Evolutionary conservation across 2,888 invertebrate genomes (phyloP).

Genomic region (Callyntrura sp.): DNA sequence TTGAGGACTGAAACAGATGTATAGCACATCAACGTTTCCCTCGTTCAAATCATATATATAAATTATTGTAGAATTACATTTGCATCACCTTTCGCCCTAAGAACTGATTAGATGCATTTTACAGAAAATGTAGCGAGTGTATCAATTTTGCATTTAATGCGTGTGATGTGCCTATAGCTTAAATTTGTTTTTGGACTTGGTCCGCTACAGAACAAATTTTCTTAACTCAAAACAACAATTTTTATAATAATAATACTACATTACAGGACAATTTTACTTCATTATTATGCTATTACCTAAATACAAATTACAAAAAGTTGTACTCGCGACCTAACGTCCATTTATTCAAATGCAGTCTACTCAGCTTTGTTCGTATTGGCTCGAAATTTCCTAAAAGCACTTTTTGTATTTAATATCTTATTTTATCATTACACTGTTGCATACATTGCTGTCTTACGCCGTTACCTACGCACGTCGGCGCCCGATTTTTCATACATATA

Average conservation of each 20-base stretch:
- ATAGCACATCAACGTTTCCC: no score
- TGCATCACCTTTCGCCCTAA: not conserved
- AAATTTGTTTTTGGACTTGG: no score
- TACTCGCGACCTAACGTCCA: conserved; percentile 11
- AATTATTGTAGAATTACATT: not conserved
- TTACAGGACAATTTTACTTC: no score
- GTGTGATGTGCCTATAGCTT: not conserved
- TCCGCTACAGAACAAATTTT: not conserved
- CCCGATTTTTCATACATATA: not conserved
- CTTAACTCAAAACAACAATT: not conserved
- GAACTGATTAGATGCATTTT: no score
- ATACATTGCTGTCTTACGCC: not conserved
- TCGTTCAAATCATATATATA: no score
- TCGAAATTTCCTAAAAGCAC: conserved; percentile 63
- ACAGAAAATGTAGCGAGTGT: not conserved
- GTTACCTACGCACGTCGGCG: no score
- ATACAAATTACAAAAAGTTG: conserved; percentile 47
- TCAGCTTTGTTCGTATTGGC: conserved; percentile 58
- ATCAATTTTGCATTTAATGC: not conserved
- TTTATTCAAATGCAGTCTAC: conserved; percentile 51
- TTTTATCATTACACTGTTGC: conserved; percentile 1
- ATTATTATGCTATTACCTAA: not conserved
- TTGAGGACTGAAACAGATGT: not conserved
- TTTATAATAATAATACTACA: no score
- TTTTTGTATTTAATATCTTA: conserved; percentile 16